A percentile compares a stretch with the other conserved stretches of the same genome.
Conservation (phyloP, 2,797 vertebrate genomes). For the Sebastes cheni region DNA sequence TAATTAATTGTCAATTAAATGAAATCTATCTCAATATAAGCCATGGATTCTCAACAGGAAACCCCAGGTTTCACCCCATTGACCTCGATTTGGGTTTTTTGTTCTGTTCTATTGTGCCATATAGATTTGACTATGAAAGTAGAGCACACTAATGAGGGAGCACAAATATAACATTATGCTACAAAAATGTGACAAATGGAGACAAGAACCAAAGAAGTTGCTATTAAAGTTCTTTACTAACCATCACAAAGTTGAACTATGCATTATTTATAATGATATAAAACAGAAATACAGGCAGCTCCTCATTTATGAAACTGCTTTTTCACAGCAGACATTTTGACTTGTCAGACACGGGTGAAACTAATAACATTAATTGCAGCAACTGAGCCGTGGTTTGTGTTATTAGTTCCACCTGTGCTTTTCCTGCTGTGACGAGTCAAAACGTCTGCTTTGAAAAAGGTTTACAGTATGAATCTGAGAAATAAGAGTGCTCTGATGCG, state of each 20-base stretch:
- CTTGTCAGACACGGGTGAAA: constrained; percentile 4
- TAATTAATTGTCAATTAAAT: not conserved
- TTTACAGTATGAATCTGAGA: not conserved
- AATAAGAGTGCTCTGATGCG: not conserved
- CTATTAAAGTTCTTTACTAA: not conserved
- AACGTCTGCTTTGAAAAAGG: not conserved
- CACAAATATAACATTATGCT: not conserved
- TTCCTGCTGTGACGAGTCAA: not conserved
- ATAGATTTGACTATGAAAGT: not conserved
- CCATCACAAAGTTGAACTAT: not conserved
- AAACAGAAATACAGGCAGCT: not conserved
- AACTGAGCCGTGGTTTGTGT: not conserved
- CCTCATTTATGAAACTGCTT: not conserved
- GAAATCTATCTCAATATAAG: not conserved
- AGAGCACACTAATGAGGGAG: not conserved
- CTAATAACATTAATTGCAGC: not conserved
- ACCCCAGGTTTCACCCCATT: not conserved
- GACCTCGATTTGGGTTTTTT: not conserved
- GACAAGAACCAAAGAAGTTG: not conserved
- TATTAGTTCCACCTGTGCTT: not conserved
- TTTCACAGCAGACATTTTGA: not conserved
- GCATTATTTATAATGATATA: not conserved
- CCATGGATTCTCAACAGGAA: not conserved
- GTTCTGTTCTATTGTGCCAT: not conserved
- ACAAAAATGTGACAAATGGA: not conserved